Base-by-base conservation (phyloP, 2,888 invertebrate species). In the Dryocosmus kuriphilus region DNA sequence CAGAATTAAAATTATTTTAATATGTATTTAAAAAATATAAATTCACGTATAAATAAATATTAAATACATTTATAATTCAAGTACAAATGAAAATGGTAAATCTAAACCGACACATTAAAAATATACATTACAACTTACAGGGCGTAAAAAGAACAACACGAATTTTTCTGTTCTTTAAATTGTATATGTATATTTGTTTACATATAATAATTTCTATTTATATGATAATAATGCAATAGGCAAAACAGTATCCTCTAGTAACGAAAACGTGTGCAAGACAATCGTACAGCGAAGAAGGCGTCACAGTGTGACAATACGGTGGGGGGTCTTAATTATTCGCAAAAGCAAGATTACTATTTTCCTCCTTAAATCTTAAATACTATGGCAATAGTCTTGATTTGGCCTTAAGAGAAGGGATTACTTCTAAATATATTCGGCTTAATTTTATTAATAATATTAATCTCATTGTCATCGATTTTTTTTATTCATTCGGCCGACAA, bases 161-260 rank as follows among this genome's bases (percentile, higher is more conserved):
- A 35, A 35, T 35, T 35, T 35, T 35, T 35, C 11, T 35, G 35
- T 83, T 87, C 85, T 83, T 84, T 85, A 86, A 82, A 85, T 85
- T 86, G 84, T 86, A 85, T 88, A 86, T 86, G 51, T 16, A 14
- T 77, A 77, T 87, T 82, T 85, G 85, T 87, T 87, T 88, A 88
- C 86, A 86, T 85, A 86, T 83, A 32, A 63, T 63, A 86, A 80
- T 85, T 86, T 85, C 81, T 46, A 65, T 74, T n/a, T 77, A 74
- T 78, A 73, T 77, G 62, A 77, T 83, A 81, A 80, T 79, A 83
- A 82, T 83, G 82, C 81, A 87, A 80, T 85, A 84, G 83, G 86
- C 85, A 84, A 86, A 85, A 85, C 84, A 84, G 83, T 85, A 85
- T 81, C 83, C 79, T 83, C 81, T 82, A 81, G 78, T 82, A 87